Base-by-base conservation (phyloP, 2,113 vertebrate genomes). In the Pseudolaguvia tuberculata region DNA sequence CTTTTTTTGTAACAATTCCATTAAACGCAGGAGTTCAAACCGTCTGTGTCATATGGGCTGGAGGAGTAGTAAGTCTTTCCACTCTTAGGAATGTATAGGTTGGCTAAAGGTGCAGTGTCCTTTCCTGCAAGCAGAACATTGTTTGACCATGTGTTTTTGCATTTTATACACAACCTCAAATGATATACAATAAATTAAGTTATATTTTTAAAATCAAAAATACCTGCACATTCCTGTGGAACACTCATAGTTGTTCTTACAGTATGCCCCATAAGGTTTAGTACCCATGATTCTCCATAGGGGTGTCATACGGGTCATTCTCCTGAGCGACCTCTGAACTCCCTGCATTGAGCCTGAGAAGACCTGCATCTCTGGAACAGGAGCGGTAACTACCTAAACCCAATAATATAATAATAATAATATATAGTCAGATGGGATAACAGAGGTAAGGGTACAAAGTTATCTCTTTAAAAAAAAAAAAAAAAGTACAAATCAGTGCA, bases 271-370 rank as follows among this genome's bases (percentile, higher is more conserved):
- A 0, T 76, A 80, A 0, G 91, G 91, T 83, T 92, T 92, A 20
- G 85, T 91, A 75, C 84, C 91, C 86, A 92, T 83, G 82, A 86
- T 87, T 75, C 91, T 87, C 91, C 91, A 92, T 79, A 92, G 85
- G 0, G 91, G 90, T 0, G 86, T 90, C 90, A 90, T 91, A 14
- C 91, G 86, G 6, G 87, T 85, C 0, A 27, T 72, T 57, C 91
- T 81, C 58, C 73, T 84, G 69, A 76, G 80, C 0, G 23, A 0
- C 72, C 8, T 51, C 78, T 71, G 31, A n/a, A 7, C 62, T 2
- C 23, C 65, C 47, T 48, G 80, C 15, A 72, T 81, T 0, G 79
- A 70, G 23, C 51, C 12, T 51, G 75, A 66, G 72, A 25, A 72
- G 21, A 35, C 56, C 13, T 79, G 39, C 2, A 7, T 73, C 1